A percentile compares a stretch with the other conserved stretches of the same genome.
phyloP scores from a whole-genome alignment of 2,797 vertebrate genomes.

The Syndactyla subalaris region DNA sequence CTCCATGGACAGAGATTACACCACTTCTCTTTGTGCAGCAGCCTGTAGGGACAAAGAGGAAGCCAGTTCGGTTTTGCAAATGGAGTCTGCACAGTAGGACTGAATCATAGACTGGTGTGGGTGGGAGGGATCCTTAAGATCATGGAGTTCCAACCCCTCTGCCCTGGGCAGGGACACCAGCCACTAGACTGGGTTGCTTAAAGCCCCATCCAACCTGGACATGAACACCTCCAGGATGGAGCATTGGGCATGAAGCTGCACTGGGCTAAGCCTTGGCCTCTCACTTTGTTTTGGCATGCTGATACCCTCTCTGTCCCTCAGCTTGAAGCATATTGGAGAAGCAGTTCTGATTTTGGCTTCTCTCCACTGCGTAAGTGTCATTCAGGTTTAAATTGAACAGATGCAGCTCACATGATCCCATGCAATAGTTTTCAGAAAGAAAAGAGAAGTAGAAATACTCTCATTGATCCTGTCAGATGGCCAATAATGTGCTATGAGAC shows the following conservation, averaged over 20 bases:
- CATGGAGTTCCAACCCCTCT: neutral
- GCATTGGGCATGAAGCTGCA: neutral
- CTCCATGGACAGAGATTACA: neutral
- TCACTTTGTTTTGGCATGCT: neutral
- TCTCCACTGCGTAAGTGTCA: neutral
- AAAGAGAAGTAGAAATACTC: neutral
- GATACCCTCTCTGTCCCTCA: neutral
- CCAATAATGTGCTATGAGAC: neutral
- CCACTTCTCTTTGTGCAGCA: accelerated
- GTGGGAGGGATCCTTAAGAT: neutral
- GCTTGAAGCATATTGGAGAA: neutral
- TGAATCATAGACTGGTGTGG: neutral
- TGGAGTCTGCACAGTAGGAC: neutral
- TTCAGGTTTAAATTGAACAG: neutral
- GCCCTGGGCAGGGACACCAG: neutral
- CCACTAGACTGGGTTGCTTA: neutral
- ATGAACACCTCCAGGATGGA: neutral
- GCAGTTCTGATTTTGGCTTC: neutral
- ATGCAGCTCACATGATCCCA: neutral
- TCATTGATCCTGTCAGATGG: neutral
- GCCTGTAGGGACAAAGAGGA: neutral
- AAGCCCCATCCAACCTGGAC: neutral
- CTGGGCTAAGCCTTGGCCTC: neutral
- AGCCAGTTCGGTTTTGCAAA: neutral
- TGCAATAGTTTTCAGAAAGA: neutral